Evolutionary conservation across 2,797 vertebrate genomes (phyloP).

Genomic region (Iguana delicatissima): DNA sequence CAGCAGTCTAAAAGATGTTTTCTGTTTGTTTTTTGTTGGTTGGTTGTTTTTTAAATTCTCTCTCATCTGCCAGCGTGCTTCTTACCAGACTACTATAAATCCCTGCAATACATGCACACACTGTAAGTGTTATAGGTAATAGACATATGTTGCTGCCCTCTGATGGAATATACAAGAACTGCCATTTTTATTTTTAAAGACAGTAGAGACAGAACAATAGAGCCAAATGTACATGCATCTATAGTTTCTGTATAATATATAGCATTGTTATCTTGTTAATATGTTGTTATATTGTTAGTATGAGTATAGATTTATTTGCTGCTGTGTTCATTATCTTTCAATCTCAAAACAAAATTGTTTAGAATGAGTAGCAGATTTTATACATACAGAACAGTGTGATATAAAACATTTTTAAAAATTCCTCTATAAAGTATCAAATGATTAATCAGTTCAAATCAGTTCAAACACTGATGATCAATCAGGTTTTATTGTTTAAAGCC

Average conservation of each 20-base stretch:
- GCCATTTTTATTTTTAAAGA: not conserved
- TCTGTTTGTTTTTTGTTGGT: too few relatives aligned
- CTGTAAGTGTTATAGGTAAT: not conserved
- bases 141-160: slow-evolving; percentile 60
- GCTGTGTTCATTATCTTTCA: not conserved
- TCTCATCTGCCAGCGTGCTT: not conserved
- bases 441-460: too few relatives aligned
- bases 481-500: not conserved
- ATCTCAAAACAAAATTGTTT: not conserved
- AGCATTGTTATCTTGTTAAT: too few relatives aligned
- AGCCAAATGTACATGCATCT: not conserved
- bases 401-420: not conserved
- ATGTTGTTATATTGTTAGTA: not conserved
- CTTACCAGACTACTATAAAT: not conserved
- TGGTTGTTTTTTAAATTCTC: not conserved
- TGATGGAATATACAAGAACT: slow-evolving; percentile 47
- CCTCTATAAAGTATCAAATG: too few relatives aligned
- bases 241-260: not conserved
- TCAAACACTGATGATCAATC: not conserved
- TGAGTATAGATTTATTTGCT: not conserved
- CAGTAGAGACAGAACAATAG: not conserved
- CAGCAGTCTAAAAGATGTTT: not conserved
- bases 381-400: not conserved
- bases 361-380: not conserved
- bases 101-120: not conserved